Conservation (phyloP, 2,797 vertebrate genomes). For the Rhinatrema bivittatum region DNA sequence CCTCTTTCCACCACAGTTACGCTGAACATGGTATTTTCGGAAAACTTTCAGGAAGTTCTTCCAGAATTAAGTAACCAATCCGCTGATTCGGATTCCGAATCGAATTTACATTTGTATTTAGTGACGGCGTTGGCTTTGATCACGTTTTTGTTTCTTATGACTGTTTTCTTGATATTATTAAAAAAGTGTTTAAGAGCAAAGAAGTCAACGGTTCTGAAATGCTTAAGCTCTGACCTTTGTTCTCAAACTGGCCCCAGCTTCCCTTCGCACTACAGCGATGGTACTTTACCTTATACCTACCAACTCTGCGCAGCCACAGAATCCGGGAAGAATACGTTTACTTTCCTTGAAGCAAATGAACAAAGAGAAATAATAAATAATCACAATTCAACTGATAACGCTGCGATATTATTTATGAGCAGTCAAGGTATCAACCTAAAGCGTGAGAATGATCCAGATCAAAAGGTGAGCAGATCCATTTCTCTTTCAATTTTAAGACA, state of each 20-base stretch:
- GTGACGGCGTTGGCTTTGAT: constrained; percentile 28
- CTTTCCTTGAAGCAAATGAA: constrained; percentile 18
- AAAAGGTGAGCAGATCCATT: too few relatives aligned
- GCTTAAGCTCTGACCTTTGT: constrained; percentile 1
- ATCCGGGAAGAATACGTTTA: constrained; percentile 33
- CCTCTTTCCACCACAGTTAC: constrained; percentile 33
- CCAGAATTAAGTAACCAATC: constrained; percentile 1
- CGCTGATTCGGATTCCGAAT: neutral
- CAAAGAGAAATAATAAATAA: constrained; percentile 17
- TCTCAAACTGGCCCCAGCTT: constrained; percentile 4
- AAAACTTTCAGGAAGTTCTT: constrained; percentile 24
- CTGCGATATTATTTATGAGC: constrained; percentile 9
- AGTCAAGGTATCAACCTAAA: constrained; percentile 2
- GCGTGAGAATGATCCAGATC: too few relatives aligned
- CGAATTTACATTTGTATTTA: constrained; percentile 23
- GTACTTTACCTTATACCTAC: constrained; percentile 40
- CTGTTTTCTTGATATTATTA: constrained; percentile 14
- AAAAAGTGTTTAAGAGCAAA: constrained; percentile 7
- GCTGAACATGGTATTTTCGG: constrained; percentile 34
- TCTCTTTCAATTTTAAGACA: too few relatives aligned
- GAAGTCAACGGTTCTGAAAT: neutral
- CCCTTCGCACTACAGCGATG: constrained; percentile 18
- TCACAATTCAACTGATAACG: constrained; percentile 27
- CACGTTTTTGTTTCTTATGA: constrained; percentile 26
- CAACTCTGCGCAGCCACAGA: constrained; percentile 39